A percentile compares a stretch with the other conserved stretches of the same genome.
These are phyloP conservation scores for Alcedo atthis DNA, from an alignment of 2,797 vertebrate genomes.

Conservation along the genomic window DNA sequence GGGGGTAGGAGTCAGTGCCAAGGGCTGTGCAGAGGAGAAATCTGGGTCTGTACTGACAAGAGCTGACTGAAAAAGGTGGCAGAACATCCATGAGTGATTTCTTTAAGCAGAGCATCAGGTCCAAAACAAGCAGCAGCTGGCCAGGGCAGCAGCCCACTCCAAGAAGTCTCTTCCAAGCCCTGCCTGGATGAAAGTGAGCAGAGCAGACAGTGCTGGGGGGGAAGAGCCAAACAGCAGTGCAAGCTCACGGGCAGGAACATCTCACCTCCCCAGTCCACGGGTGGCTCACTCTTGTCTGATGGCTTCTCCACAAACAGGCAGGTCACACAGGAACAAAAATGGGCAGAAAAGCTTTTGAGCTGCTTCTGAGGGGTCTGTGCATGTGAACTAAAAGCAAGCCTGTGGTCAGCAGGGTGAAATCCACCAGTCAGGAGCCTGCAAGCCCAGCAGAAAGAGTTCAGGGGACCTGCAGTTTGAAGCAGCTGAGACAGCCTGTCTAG, in stretches of 20 bases:
- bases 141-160: not conserved
- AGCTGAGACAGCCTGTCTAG: not conserved
- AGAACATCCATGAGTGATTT: not conserved
- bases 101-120: not conserved
- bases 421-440: not conserved
- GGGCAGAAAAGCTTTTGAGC: conserved; percentile 9
- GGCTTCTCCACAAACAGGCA: not conserved
- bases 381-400: not conserved
- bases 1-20: not conserved
- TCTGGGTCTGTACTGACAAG: not conserved
- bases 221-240: not conserved
- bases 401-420: conserved; percentile 5
- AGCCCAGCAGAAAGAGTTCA: not conserved
- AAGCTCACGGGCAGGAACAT: not conserved
- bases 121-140: not conserved
- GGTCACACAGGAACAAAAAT: not conserved
- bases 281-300: not conserved
- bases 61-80: not conserved
- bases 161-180: not conserved
- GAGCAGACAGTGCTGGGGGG: not conserved
- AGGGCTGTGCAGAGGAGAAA: not conserved
- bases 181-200: not conserved
- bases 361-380: not conserved
- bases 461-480: not conserved
- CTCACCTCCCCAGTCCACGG: not conserved